These are phyloP conservation scores for Pardosa pseudoannulata DNA, from an alignment of 2,888 invertebrate species.

Conservation along the genomic window DNA sequence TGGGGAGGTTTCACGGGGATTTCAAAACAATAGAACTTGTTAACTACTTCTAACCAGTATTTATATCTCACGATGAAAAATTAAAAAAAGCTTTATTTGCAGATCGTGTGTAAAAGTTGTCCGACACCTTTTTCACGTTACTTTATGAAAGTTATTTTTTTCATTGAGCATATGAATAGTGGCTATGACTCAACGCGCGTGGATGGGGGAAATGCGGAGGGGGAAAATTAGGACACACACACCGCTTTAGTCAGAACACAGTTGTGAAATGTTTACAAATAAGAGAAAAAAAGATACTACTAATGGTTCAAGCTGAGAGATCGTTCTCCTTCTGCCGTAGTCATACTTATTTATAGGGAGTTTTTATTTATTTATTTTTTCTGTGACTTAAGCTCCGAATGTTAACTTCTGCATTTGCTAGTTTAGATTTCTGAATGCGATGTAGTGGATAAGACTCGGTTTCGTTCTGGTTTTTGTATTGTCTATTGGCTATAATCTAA, in stretches of 20 bases:
- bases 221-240: neutral
- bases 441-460: too few species aligned
- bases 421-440: neutral
- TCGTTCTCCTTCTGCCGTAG: neutral
- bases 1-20: too few species aligned
- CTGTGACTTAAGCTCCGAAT: too few species aligned
- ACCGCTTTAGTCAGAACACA: neutral
- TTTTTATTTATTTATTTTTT: neutral
- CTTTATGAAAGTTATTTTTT: too few species aligned
- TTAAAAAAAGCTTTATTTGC: too few species aligned
- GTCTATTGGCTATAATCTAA: too few species aligned
- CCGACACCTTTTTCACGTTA: too few species aligned
- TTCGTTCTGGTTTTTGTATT: too few species aligned
- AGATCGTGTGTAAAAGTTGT: too few species aligned
- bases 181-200: neutral
- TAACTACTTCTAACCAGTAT: too few species aligned
- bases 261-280: neutral
- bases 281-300: neutral
- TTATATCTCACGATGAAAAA: too few species aligned
- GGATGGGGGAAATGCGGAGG: neutral
- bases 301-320: neutral
- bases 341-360: constrained; percentile 1
- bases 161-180: neutral
- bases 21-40: too few species aligned
- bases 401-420: neutral